Base-by-base conservation (phyloP, 2,888 invertebrate genomes). In the Stratiomys singularior region DNA sequence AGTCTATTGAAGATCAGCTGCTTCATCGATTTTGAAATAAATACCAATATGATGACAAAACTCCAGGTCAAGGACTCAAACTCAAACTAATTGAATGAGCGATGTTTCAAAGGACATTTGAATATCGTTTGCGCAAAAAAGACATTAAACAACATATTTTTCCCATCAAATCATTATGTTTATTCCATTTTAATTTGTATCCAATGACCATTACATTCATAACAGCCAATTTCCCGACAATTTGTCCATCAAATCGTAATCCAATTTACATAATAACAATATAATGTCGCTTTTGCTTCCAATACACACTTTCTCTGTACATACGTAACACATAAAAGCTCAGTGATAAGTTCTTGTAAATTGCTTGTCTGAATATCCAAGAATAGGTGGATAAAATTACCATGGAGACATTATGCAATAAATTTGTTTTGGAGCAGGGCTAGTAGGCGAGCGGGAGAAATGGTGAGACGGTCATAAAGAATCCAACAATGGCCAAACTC, bases 401-500 rank as follows among this genome's bases (percentile, higher is more conserved):
- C 58, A 72, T 4, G 37, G 1, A 56, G 56, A 72, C 56, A 72
- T 72, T 58, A 63, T 77, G 63, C 74, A 67, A 79, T 79, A 79
- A 79, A 79, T 79, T 78, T 69, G 66, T 37, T 52, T 52, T 18
- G 52, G 7, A 15, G 52, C 9, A 4, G 15, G 52, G 52, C 15
- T 21, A 5, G 60, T 21, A n/a, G 60, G 25, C 9, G 11, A 23
- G 60, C 60, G 18, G 23, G 3, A 25, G 2, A 37, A 37, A 1
- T 60, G 25, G 21, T 25, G n/a, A 47, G 23, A 52, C 44, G 60
- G 77, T 78, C 79, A 79, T 79, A 80, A 80, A 80, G 78, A 78
- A 78, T 80, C 79, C 79, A 80, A 80, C 79, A 80, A 78, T 80
- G 80, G 77, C 78, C 78, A 77, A 80, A 78, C 80, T 80, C 80